A percentile compares a stretch with the other conserved stretches of the same genome.
phyloP scores from a whole-genome alignment of 2,797 vertebrate species.

The Oreonectes daqikongensis region DNA sequence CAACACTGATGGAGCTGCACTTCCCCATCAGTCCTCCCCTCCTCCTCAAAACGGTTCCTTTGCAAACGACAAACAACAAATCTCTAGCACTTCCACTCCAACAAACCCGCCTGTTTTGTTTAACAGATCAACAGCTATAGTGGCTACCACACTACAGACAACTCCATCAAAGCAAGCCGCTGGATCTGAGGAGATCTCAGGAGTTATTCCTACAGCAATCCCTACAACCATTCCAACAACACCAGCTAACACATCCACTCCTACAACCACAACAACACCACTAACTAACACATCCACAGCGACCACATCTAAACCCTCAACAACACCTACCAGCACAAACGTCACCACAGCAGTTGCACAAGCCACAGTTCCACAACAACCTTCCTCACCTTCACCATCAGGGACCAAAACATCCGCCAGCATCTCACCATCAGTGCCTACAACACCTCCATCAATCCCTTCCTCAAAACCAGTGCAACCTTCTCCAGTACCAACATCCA shows the following conservation, averaged over 20 bases:
- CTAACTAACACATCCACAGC: neutral
- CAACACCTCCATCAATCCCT: neutral
- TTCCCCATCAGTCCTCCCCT: neutral
- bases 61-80: neutral
- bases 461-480: neutral
- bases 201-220: neutral
- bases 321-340: neutral
- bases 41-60: neutral
- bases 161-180: neutral
- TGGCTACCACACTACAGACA: neutral
- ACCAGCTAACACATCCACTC: neutral
- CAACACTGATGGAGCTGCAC: neutral
- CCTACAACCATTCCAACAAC: neutral
- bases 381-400: neutral
- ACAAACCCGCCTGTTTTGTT: neutral
- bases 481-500: neutral
- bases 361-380: neutral
- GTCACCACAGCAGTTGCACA: neutral
- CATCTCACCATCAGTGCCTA: constrained; percentile 14
- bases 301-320: neutral
- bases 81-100: neutral
- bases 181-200: neutral
- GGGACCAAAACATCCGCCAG: neutral
- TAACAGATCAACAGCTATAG: neutral
- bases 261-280: neutral